Evolutionary conservation across 1,140 invertebrate species (phyloP), one percentile per base, ranked within the genome.

Genomic region (Drosophila willistoni): DNA sequence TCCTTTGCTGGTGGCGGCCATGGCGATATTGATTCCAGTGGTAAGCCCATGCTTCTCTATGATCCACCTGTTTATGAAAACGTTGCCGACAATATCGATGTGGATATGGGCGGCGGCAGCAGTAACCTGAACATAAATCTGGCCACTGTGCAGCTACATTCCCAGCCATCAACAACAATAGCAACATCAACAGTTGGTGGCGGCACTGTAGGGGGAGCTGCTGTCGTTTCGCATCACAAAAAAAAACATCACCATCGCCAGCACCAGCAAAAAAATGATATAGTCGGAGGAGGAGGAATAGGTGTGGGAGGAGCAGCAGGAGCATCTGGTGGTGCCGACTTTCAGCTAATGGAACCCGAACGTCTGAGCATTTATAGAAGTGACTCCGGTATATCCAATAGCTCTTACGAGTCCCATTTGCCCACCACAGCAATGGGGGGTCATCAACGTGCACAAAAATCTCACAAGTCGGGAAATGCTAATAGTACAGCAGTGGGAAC

Each of bases 61-160:
- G 90, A 91, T 78, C 87, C 82, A 55, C 90, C 91, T 42, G 77
- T 73, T n/a, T 91, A 92, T 62, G 93, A 94, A 76, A 94, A 94
- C 72, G 77, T 93, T 55, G 83, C 51, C 59, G 67, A 59, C 33
- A 71, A 76, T 59, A 29, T 34, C 42, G 57, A 67, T 34, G 13
- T 67, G 60, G 54, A 62, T 42, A 69, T 71, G 39, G 68, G 60
- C 51, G 56, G 59, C 64, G 76, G 65, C 60, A 67, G 64, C 34
- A 60, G 47, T 72, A 68, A 39, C 25, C 59, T 34, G 2, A 77
- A 67, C 63, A 29, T 41, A 12, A 81, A 65, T 61, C 25, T 77
- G 29, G 77, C 90, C 47, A 87, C 85, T 12, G 80, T 84, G 62
- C 71, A 90, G 64, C 57, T 91, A 42, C 85, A 91, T 59, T 39